Evolutionary conservation across 2,888 invertebrate genomes (phyloP).

Genomic region (Sminthurides aquaticus): DNA sequence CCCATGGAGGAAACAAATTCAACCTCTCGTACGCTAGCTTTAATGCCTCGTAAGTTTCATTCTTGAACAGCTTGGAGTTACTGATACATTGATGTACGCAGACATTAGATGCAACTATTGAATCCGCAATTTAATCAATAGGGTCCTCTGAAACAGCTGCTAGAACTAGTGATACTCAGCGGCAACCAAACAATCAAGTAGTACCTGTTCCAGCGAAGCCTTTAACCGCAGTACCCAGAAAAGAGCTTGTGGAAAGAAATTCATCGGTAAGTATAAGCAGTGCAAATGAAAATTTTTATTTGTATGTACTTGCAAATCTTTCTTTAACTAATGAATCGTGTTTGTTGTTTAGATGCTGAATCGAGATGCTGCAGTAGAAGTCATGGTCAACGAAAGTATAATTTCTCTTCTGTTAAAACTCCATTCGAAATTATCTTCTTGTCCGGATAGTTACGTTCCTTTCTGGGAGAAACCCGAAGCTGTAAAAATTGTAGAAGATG

Average conservation of each 20-base stretch:
- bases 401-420: slow-evolving; percentile 79
- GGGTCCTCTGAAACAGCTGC: not conserved
- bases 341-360: slow-evolving; percentile 15
- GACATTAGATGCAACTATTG: not conserved
- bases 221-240: slow-evolving; percentile 30
- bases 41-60: slow-evolving; percentile 21
- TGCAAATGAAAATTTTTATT: slow-evolving; percentile 1
- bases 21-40: slow-evolving; percentile 22
- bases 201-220: slow-evolving; percentile 37
- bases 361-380: slow-evolving; percentile 49
- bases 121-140: too few species aligned
- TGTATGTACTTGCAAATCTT: not conserved
- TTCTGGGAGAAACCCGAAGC: slow-evolving; percentile 42
- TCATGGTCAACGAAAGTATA: slow-evolving; percentile 70
- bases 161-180: slow-evolving; percentile 4
- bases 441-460: slow-evolving; percentile 67
- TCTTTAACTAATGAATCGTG: not conserved
- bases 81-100: too few species aligned
- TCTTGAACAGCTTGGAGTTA: not conserved
- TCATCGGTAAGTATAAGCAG: slow-evolving; percentile 26
- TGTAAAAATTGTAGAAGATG: slow-evolving; percentile 28
- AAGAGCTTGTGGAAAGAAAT: slow-evolving; percentile 36
- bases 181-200: slow-evolving; percentile 30
- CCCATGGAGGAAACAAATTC: slow-evolving; percentile 29
- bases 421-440: slow-evolving; percentile 79